phyloP scores from a whole-genome alignment of 1,140 invertebrate species.

The Eueides isabella region DNA sequence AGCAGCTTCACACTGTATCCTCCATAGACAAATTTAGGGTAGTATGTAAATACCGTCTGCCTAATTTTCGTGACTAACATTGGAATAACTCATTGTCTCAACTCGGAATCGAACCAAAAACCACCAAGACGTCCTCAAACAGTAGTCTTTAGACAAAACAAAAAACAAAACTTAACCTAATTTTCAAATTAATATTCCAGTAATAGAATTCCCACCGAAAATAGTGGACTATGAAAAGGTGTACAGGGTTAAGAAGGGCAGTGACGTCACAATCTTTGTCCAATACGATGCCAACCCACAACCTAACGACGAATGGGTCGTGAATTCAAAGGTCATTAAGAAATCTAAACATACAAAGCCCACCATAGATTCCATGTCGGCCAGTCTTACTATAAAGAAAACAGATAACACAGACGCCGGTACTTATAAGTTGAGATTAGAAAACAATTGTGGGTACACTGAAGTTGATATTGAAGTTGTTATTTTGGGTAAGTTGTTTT shows the following conservation, averaged over 20 bases:
- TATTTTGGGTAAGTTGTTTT: conserved; percentile 85
- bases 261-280: conserved; percentile 88
- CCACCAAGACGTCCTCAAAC: no score
- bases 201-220: conserved; percentile 86
- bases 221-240: conserved; percentile 85
- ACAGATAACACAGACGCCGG: conserved; percentile 88
- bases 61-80: no score
- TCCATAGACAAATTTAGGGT: no score
- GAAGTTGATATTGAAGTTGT: conserved; percentile 86
- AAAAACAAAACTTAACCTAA: no score
- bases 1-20: no score
- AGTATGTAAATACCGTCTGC: no score
- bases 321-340: conserved; percentile 85
- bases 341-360: conserved; percentile 84
- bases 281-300: conserved; percentile 87
- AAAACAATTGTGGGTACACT: conserved; percentile 88
- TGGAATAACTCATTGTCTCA: no score
- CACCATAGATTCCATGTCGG: conserved; percentile 86
- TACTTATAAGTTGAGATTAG: conserved; percentile 87
- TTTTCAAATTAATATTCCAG: conserved; percentile 68
- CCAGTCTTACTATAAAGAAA: conserved; percentile 88
- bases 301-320: conserved; percentile 89
- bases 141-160: no score
- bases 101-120: no score
- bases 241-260: conserved; percentile 86